phyloP scores from a whole-genome alignment of 1,140 invertebrate genomes.

The Magallana gigas region DNA sequence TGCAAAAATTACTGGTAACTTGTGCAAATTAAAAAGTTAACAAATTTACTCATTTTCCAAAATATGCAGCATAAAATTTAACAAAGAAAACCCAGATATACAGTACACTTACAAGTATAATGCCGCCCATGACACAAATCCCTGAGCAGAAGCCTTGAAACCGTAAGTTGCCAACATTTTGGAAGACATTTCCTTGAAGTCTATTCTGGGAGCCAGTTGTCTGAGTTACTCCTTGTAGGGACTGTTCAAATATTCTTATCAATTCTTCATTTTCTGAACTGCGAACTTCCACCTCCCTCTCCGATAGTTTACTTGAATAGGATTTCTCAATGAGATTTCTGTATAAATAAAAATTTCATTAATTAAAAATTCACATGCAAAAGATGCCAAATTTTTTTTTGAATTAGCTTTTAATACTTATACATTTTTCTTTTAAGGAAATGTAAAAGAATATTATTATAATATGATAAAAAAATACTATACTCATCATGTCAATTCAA shows the following conservation, averaged over 20 bases:
- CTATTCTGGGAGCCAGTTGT: not conserved
- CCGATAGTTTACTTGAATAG: not conserved
- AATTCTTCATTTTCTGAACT: not conserved
- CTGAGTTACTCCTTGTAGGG: not conserved
- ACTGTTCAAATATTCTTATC: not conserved
- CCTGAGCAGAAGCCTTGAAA: not conserved
- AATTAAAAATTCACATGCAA: too few species aligned
- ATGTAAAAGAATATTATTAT: too few species aligned
- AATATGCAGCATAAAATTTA: too few species aligned
- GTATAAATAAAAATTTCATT: not conserved
- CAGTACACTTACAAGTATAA: not conserved
- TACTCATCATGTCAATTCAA: too few species aligned
- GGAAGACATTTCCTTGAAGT: not conserved
- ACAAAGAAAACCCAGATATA: too few species aligned
- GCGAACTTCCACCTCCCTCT: not conserved
- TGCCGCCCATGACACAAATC: slow-evolving; percentile 2
- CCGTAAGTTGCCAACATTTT: not conserved
- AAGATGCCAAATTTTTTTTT: too few species aligned
- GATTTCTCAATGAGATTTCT: slow-evolving; percentile 18
- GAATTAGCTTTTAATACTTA: too few species aligned
- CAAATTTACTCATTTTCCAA: too few species aligned
- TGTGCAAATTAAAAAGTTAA: too few species aligned
- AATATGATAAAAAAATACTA: too few species aligned
- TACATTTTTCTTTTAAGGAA: too few species aligned
- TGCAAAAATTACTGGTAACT: too few species aligned